Evolutionary conservation across 2,113 vertebrate genomes (phyloP).

Genomic region (Aldabrachelys gigantea): DNA sequence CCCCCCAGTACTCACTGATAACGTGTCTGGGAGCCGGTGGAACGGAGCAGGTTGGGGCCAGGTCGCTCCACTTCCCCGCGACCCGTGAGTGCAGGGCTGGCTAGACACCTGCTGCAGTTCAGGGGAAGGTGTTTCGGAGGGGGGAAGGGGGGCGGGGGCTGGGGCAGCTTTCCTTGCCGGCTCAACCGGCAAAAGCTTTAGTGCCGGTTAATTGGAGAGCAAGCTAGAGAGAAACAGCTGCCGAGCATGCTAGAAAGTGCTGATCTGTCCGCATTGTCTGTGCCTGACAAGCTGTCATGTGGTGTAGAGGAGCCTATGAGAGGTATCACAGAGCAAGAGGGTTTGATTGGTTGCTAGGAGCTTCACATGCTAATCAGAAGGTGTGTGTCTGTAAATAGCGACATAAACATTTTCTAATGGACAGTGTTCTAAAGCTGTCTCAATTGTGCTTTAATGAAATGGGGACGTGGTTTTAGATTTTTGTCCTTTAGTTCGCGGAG

Average conservation of each 20-base stretch:
- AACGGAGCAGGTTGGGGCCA: no score
- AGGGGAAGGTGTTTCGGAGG: no score
- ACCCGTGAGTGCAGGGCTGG: no score
- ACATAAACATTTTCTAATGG: neutral
- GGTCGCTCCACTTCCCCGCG: no score
- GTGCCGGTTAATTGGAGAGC: neutral
- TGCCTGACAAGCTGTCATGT: neutral
- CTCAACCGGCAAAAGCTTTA: neutral
- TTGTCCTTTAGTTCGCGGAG: no score
- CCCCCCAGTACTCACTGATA: no score
- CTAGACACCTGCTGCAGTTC: no score
- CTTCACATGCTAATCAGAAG: neutral
- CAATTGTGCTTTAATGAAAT: neutral
- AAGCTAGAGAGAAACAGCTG: neutral
- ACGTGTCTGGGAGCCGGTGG: no score
- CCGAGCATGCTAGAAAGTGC: no score
- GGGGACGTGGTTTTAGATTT: no score
- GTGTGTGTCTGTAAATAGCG: neutral
- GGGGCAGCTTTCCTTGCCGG: no score
- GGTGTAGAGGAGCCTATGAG: neutral
- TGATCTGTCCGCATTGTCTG: neutral
- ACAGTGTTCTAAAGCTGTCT: neutral
- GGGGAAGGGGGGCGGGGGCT: no score
- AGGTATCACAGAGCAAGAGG: accelerated
- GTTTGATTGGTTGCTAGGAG: neutral